Evolutionary conservation across 2,113 vertebrate genomes (phyloP), one percentile per base, ranked within the genome.

Genomic region (Hystrix brachyura): DNA sequence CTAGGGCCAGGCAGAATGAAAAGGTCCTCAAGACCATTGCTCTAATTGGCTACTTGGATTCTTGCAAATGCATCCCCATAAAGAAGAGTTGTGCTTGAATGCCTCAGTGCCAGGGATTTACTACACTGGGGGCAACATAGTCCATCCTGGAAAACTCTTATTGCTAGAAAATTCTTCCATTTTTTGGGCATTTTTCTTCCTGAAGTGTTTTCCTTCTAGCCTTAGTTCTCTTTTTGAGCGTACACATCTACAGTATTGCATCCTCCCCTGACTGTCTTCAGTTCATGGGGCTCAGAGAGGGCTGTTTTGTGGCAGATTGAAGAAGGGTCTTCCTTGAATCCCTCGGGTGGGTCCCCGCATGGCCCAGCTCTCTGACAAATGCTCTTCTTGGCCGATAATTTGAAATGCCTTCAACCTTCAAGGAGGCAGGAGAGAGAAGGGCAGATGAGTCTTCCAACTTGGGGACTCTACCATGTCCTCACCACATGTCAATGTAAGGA

Each of bases 401-500:
- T 0, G 29, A 91, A 95, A 91, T 69, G 7, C 38, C 64, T 92
- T 25, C 5, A 17, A 6, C 80, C 84, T 96, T 97, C 8, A 7
- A 0, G 85, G 87, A 97, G 60, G 90, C 1, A 13, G 62, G 23
- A 90, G 87, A 80, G 38, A 5, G 65, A 55, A 38, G 55, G 0
- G 84, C 25, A n/a, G 15, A 0, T 17, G 64, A n/a, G 74, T 23
- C 7, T 91, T 91, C 78, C 27, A 88, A 2, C 0, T 79, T 65
- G 18, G 12, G 6, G 43, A n/a, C 48, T 88, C 1, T 0, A 7
- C 69, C 25, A 5, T 18, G 60, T 11, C 60, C 74, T 46, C 11
- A 1, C 12, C n/a, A 51, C 3, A 0, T 60, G 14, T 86, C 94
- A 1, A 0, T 19, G 3, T 0, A 0, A 19, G 53, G 48, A 43